Percentiles rank a stretch among this genome's conserved stretches.
Conservation (phyloP, 1,140 invertebrate genomes). For the Episyrphus balteatus region DNA sequence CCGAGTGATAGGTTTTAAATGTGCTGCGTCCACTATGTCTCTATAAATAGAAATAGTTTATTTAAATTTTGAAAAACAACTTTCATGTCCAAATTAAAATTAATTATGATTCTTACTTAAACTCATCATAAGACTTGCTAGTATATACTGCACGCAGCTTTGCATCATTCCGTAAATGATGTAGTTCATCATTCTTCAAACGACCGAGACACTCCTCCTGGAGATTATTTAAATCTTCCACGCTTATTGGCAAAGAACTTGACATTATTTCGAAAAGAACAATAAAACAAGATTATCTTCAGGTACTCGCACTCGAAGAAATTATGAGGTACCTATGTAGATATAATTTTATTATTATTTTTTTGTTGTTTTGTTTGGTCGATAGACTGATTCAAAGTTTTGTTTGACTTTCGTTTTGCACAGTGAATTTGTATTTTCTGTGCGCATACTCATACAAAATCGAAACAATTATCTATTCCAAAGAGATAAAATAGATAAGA, state of each 20-base stretch:
- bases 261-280: too few species aligned
- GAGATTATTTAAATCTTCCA: constrained; percentile 20
- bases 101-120: constrained; percentile 33
- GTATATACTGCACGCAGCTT: constrained; percentile 47
- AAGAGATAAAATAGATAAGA: too few species aligned
- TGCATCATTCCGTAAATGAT: constrained; percentile 47
- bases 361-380: too few species aligned
- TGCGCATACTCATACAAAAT: too few species aligned
- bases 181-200: constrained; percentile 39
- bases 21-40: constrained; percentile 40
- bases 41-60: constrained; percentile 12
- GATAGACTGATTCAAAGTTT: too few species aligned
- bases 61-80: not conserved
- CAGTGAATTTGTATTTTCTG: too few species aligned
- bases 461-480: too few species aligned
- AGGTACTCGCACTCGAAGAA: too few species aligned
- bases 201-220: constrained; percentile 16
- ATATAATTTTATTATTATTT: too few species aligned
- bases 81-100: not conserved
- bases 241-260: constrained; percentile 11
- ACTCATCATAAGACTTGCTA: constrained; percentile 47
- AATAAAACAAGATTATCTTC: too few species aligned
- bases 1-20: constrained; percentile 34
- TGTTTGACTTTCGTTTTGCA: too few species aligned
- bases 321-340: too few species aligned